Base-by-base conservation (phyloP, 2,888 invertebrate genomes). In the Dasypogon diadema region DNA sequence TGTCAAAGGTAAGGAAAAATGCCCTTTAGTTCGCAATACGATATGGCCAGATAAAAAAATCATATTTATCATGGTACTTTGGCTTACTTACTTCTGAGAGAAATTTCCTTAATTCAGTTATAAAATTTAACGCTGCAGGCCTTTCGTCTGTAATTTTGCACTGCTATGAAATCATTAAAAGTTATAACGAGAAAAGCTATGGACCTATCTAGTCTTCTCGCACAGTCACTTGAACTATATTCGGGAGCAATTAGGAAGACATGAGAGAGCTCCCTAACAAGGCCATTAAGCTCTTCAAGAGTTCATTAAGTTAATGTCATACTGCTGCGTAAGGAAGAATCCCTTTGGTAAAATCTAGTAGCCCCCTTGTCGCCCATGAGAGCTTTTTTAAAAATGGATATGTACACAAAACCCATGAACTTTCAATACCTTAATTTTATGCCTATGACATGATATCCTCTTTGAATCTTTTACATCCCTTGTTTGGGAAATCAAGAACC, bases 181-280 rank as follows among this genome's bases (percentile, higher is more conserved):
- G 42, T 12, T 42, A 42, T 42, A 12, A 42, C 42, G 42, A 42
- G 12, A 12, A 12, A 42, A 12, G 12, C 42, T 3, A 30, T 5
- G 34, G 10, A 30, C 0, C 34, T 30, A 30, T 30, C 34, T 10
- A 30, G 34, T 5, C 10, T 10, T 6, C 6, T 10, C 5, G 34
- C 34, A 2, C 51, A 5, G 51, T 12, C 48, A 51, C 51, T 51
- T 51, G 51, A 51, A 51, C 51, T 51, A 18, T 51, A 51, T 51
- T 51, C 51, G 18, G 18, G 18, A 16, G 51, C 12, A 51, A 51
- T 51, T 51, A 51, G 18, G n/a, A 51, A 16, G 51, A 21, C 14
- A 51, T 51, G n/a, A 51, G n/a, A 21, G 51, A 12, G 42, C 12
- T 42, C 16, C 51, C 51, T 2, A 21, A 51, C 51, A 51, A 42